These are phyloP conservation scores for Graphium colonna DNA, from an alignment of 2,888 invertebrate species.

Conservation along the genomic window DNA sequence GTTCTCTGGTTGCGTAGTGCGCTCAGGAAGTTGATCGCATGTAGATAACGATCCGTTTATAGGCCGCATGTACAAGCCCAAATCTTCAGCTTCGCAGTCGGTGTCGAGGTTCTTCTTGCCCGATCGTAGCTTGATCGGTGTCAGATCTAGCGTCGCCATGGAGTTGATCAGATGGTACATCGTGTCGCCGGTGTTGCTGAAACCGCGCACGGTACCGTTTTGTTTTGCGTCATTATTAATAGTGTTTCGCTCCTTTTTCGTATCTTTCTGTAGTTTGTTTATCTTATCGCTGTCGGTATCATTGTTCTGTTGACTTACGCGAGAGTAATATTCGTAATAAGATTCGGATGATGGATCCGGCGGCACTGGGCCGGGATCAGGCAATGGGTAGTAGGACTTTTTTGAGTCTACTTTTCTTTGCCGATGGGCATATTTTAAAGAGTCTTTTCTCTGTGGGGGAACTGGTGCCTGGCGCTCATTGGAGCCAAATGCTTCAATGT, in stretches of 20 bases:
- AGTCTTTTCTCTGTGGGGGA: conserved; percentile 72
- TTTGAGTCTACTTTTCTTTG: conserved; percentile 71
- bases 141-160: conserved; percentile 70
- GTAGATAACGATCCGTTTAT: conserved; percentile 67
- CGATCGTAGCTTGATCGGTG: conserved; percentile 59
- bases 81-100: conserved; percentile 69
- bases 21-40: conserved; percentile 70
- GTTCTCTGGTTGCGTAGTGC: conserved; percentile 59
- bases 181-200: conserved; percentile 47
- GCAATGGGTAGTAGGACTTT: conserved; percentile 63
- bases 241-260: conserved; percentile 52
- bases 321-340: conserved; percentile 75
- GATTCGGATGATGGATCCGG: conserved; percentile 72
- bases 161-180: conserved; percentile 72
- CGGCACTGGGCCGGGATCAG: conserved; percentile 71
- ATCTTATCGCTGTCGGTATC: conserved; percentile 73
- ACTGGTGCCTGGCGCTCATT: conserved; percentile 61
- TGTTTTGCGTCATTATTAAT: conserved; percentile 33
- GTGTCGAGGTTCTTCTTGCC: conserved; percentile 51
- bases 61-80: conserved; percentile 70
- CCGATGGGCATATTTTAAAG: conserved; percentile 73
- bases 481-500: conserved; percentile 65
- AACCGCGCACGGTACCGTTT: conserved; percentile 33
- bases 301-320: conserved; percentile 74
- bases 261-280: conserved; percentile 60